These are phyloP conservation scores for Oenanthe oenanthe DNA, from an alignment of 2,113 vertebrate genomes.

Conservation along the genomic window DNA sequence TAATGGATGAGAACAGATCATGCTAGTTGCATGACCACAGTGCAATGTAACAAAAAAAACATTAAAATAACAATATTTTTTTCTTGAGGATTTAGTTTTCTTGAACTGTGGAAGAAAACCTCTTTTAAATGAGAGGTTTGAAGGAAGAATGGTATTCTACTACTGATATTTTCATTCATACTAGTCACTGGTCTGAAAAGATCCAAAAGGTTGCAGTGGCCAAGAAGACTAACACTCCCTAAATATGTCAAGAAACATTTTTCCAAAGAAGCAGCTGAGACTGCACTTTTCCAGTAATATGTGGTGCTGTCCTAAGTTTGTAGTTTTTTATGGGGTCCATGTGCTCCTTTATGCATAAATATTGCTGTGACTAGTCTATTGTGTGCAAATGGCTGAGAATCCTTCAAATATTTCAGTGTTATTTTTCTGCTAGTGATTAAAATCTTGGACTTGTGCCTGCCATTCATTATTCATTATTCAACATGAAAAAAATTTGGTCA, in stretches of 20 bases:
- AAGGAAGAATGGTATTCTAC: background rate
- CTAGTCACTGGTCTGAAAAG: background rate
- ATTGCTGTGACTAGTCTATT: background rate
- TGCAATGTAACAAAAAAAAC: background rate
- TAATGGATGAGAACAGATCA: background rate
- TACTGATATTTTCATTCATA: background rate
- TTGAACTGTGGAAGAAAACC: background rate
- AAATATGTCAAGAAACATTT: background rate
- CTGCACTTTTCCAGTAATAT: background rate
- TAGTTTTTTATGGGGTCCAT: background rate
- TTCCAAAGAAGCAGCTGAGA: background rate
- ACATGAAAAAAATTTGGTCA: background rate
- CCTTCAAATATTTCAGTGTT: background rate
- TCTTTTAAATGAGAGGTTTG: background rate
- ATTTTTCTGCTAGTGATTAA: slow-evolving; percentile 40
- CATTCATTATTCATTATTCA: slow-evolving; percentile 54
- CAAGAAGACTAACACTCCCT: background rate
- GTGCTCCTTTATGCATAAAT: background rate
- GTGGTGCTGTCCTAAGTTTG: background rate
- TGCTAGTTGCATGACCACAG: background rate
- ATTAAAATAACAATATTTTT: background rate
- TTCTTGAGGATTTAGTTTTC: background rate
- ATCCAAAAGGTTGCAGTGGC: background rate
- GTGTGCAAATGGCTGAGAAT: slow-evolving; percentile 7
- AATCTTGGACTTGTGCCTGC: slow-evolving; percentile 47